Conservation (phyloP, 2,113 vertebrate species). For the Atherinomorus stipes region DNA sequence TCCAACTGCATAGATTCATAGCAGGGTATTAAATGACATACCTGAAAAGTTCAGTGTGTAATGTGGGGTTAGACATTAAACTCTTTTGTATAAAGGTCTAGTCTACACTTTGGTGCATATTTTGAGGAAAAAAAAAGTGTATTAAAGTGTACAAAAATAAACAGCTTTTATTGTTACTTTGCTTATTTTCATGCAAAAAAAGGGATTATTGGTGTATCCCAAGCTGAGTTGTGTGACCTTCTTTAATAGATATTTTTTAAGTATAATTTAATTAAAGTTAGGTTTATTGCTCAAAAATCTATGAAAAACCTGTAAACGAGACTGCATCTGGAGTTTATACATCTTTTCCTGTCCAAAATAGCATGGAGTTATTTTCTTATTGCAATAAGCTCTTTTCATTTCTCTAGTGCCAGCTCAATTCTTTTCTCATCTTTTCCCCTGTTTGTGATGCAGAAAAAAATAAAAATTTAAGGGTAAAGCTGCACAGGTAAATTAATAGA, state of each 20-base stretch:
- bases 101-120: slow-evolving; percentile 14
- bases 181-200: background rate
- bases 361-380: background rate
- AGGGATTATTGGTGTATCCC: background rate
- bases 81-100: slow-evolving; percentile 4
- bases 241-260: slow-evolving; percentile 9
- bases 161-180: background rate
- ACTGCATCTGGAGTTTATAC: background rate
- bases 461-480: no score
- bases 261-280: background rate
- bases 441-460: background rate
- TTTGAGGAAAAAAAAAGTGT: background rate
- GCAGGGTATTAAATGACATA: slow-evolving; percentile 35
- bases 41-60: slow-evolving; percentile 31
- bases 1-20: slow-evolving; percentile 49
- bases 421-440: background rate
- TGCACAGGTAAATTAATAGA: no score
- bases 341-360: slow-evolving; percentile 2
- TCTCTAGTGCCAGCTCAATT: background rate
- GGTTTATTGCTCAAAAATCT: slow-evolving; percentile 1
- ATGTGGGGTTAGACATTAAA: slow-evolving; percentile 30
- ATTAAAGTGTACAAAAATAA: no score
- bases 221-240: background rate
- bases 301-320: background rate
- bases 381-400: background rate